Conservation (phyloP, 2,113 vertebrate genomes). For the Fregata magnificens region DNA sequence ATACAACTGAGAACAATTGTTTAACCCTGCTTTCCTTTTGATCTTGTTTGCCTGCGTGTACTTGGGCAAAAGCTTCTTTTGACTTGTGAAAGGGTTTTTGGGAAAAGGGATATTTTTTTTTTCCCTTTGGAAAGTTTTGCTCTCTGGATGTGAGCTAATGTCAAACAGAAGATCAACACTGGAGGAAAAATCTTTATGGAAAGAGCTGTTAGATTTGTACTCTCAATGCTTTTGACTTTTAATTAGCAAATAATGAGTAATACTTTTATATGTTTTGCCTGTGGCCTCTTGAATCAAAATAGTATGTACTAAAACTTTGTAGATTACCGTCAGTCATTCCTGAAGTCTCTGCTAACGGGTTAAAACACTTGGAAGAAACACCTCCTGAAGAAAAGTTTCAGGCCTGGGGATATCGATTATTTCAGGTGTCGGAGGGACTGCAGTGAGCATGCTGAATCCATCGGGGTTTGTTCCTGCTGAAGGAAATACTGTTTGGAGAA, state of each 20-base stretch:
- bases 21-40: not conserved
- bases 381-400: fast-evolving
- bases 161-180: not conserved
- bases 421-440: not conserved
- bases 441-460: fast-evolving
- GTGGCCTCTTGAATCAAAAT: not conserved
- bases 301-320: not conserved
- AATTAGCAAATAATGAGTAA: not conserved
- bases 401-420: no score
- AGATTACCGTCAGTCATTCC: not conserved
- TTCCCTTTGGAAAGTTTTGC: not conserved
- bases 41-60: not conserved
- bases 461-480: not conserved
- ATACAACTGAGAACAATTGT: fast-evolving
- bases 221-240: not conserved
- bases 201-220: not conserved
- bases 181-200: not conserved
- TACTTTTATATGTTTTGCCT: not conserved
- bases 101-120: not conserved
- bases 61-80: not conserved
- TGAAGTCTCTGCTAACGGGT: not conserved
- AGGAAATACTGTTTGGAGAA: not conserved
- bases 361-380: not conserved
- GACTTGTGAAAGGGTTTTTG: not conserved
- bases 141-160: not conserved